phyloP scores from a whole-genome alignment of 2,888 invertebrate genomes.

The Phytoseiulus persimilis region DNA sequence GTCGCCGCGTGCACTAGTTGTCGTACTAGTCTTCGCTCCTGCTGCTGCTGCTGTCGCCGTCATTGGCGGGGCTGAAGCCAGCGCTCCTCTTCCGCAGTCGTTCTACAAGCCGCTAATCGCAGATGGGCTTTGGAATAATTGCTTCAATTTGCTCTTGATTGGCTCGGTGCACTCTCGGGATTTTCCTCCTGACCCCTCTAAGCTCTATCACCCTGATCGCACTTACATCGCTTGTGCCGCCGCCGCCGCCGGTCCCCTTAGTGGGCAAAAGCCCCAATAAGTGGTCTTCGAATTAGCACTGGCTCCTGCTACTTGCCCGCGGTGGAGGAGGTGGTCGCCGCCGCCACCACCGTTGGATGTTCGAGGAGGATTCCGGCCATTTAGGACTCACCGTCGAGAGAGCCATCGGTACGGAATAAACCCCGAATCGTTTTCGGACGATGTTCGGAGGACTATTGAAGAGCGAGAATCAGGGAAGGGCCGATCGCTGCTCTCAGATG shows the following conservation, averaged over 20 bases:
- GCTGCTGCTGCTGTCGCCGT: not conserved
- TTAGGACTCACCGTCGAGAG: not conserved
- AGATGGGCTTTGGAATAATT: slow-evolving; percentile 31
- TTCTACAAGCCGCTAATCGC: slow-evolving; percentile 21
- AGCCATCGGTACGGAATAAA: not conserved
- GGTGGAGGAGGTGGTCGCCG: not conserved
- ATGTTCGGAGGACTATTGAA: too few relatives aligned
- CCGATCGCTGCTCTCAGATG: not conserved
- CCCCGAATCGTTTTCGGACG: too few relatives aligned
- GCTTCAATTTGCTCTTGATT: slow-evolving; percentile 38
- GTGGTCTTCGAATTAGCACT: slow-evolving; percentile 5
- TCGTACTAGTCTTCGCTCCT: not conserved
- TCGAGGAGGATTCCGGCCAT: not conserved
- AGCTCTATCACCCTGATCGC: slow-evolving; percentile 5
- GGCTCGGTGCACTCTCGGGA: slow-evolving; percentile 8
- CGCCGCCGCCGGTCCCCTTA: not conserved
- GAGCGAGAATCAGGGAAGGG: too few relatives aligned
- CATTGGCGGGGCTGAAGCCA: not conserved
- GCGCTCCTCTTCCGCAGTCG: not conserved
- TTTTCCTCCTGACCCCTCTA: not conserved
- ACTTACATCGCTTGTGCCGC: not conserved
- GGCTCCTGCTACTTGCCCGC: not conserved
- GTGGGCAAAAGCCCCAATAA: slow-evolving; percentile 5
- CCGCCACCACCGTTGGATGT: not conserved
- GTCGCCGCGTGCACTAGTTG: not conserved